Evolutionary conservation across 2,888 invertebrate genomes (phyloP).

Genomic region (Apantesis nais): DNA sequence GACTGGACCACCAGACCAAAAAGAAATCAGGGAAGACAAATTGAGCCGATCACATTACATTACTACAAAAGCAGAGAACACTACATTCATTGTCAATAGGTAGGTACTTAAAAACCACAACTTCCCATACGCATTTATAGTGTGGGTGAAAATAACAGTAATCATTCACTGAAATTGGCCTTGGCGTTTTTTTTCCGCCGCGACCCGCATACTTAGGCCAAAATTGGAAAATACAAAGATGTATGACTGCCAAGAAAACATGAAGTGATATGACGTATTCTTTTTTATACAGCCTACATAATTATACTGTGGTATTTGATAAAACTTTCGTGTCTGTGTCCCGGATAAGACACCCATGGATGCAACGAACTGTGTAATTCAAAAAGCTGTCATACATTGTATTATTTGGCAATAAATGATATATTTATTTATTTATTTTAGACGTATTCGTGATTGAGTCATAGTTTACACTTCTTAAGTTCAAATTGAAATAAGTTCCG

Average conservation of each 20-base stretch:
- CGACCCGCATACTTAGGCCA: constrained; percentile 67
- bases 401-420: too few species aligned
- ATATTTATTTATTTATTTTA: too few species aligned
- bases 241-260: constrained; percentile 20
- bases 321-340: too few species aligned
- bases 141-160: constrained; percentile 55
- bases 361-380: too few species aligned
- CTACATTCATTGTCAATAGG: constrained; percentile 30
- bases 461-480: too few species aligned
- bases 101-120: constrained; percentile 32
- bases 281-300: not conserved
- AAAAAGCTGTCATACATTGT: too few species aligned
- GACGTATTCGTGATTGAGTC: too few species aligned
- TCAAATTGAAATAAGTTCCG: too few species aligned
- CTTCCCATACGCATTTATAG: constrained; percentile 38
- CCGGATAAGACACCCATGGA: too few species aligned
- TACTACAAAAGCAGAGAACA: constrained; percentile 23
- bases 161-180: constrained; percentile 69
- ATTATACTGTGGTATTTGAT: not conserved
- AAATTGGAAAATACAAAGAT: constrained; percentile 61
- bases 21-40: not conserved
- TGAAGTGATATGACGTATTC: constrained; percentile 1
- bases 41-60: not conserved
- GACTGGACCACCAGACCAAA: too few species aligned
- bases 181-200: constrained; percentile 54